Evolutionary conservation across 2,113 vertebrate species (phyloP).

Genomic region (Gallinago media): DNA sequence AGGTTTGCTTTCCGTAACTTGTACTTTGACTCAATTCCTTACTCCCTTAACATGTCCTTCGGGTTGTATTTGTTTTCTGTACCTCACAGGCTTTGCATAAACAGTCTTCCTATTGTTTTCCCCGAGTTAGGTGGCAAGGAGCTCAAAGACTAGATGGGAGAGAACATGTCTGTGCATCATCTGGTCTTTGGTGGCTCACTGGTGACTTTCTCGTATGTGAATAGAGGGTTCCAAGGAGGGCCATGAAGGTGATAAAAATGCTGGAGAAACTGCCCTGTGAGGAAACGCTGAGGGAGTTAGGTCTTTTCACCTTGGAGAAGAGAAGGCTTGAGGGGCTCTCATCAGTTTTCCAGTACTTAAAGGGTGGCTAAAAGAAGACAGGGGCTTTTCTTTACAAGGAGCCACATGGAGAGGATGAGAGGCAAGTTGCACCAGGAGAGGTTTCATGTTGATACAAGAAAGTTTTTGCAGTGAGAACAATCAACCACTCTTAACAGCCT

Average conservation of each 20-base stretch:
- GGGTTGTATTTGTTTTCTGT: slow-evolving; percentile 42
- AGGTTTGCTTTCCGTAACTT: slow-evolving; percentile 54
- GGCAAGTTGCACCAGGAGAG: not conserved
- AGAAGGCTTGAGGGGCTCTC: not conserved
- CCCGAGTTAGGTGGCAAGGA: not conserved
- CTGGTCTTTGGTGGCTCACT: not conserved
- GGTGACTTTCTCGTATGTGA: not conserved
- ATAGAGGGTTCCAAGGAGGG: not conserved
- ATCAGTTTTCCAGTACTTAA: not conserved
- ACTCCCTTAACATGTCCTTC: not conserved
- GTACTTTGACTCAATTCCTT: slow-evolving; percentile 4
- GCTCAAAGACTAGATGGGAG: not conserved
- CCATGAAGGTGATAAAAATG: not conserved
- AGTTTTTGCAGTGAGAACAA: not conserved
- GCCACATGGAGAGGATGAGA: not conserved
- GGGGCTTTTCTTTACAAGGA: not conserved
- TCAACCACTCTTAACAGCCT: not conserved
- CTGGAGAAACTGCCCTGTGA: not conserved
- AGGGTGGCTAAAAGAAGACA: not conserved
- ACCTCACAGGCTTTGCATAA: not conserved
- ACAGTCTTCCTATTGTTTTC: not conserved
- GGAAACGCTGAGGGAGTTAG: not conserved
- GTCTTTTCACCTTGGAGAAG: not conserved
- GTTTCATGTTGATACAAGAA: not conserved
- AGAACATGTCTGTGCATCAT: not conserved